phyloP scores from a whole-genome alignment of 2,888 invertebrate species.

The Yponomeuta malinellus region DNA sequence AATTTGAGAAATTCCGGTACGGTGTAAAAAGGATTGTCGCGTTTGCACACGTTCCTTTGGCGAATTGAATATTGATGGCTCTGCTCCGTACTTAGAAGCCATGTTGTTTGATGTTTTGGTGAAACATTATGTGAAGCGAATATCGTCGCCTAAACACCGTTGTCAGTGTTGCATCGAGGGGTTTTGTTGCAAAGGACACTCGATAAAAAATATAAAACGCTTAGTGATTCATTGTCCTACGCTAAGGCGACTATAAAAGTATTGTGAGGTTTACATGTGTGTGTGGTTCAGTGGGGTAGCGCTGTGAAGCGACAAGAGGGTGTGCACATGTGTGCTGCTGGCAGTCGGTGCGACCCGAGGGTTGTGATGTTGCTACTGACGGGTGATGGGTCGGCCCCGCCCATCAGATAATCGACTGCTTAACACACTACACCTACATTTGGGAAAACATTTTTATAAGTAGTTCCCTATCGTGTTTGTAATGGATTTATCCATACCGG shows the following conservation, averaged over 20 bases:
- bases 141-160: constrained; percentile 29
- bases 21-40: constrained; percentile 48
- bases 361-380: constrained; percentile 50
- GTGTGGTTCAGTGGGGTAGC: constrained; percentile 23
- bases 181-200: constrained; percentile 47
- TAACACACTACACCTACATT: constrained; percentile 22
- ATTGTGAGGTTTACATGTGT: constrained; percentile 34
- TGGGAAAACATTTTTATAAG: constrained; percentile 7
- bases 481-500: background rate
- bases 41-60: constrained; percentile 19
- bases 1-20: constrained; percentile 51
- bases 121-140: constrained; percentile 28
- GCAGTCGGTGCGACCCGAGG: constrained; percentile 32
- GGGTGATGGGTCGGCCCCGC: constrained; percentile 56
- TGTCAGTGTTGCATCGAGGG: constrained; percentile 40
- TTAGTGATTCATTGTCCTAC: constrained; percentile 59
- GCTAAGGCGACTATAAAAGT: constrained; percentile 32
- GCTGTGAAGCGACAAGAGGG: constrained; percentile 4
- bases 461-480: background rate
- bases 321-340: constrained; percentile 20
- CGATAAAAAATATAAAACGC: constrained; percentile 62
- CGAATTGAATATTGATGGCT: constrained; percentile 3
- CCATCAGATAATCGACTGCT: constrained; percentile 57
- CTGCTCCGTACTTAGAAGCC: background rate
- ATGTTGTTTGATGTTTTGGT: constrained; percentile 18